Percentiles rank a stretch among this genome's conserved stretches.
phyloP scores from a whole-genome alignment of 2,888 invertebrate genomes.

The Serripes groenlandicus region DNA sequence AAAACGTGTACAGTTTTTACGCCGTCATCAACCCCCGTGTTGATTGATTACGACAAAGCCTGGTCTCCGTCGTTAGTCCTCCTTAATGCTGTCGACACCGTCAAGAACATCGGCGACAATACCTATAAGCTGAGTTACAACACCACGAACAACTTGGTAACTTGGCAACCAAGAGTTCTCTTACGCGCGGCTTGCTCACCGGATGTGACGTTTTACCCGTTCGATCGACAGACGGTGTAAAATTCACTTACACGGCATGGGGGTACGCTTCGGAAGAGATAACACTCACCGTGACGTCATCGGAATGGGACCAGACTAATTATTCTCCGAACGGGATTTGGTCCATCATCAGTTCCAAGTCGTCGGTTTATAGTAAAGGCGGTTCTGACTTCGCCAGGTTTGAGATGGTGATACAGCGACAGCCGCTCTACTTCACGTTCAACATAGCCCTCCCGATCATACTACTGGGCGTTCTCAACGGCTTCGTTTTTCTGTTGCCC shows the following conservation, averaged over 20 bases:
- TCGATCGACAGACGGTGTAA: slow-evolving; percentile 59
- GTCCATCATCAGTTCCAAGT: slow-evolving; percentile 42
- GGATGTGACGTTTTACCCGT: slow-evolving; percentile 66
- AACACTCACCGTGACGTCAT: slow-evolving; percentile 21
- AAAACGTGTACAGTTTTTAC: neutral
- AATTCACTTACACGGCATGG: slow-evolving; percentile 62
- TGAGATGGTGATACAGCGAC: slow-evolving; percentile 46
- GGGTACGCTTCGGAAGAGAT: slow-evolving; percentile 54
- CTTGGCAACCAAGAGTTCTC: slow-evolving; percentile 58
- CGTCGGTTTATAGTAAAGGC: slow-evolving; percentile 13
- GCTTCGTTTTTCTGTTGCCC: slow-evolving; percentile 63
- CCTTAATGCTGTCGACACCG: slow-evolving; percentile 62
- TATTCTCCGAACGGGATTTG: slow-evolving; percentile 52
- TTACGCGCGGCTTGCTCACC: slow-evolving; percentile 57
- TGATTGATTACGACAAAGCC: slow-evolving; percentile 56
- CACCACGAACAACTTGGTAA: slow-evolving; percentile 2
- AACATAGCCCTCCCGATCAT: slow-evolving; percentile 60
- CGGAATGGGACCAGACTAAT: slow-evolving; percentile 47
- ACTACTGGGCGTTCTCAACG: slow-evolving; percentile 61
- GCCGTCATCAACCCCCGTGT: neutral
- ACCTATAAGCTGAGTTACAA: slow-evolving; percentile 56
- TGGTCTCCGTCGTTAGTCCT: slow-evolving; percentile 61
- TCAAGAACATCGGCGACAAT: slow-evolving; percentile 58
- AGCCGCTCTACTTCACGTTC: slow-evolving; percentile 62
- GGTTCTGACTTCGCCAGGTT: slow-evolving; percentile 45